Evolutionary conservation across 92 coral and sea anemone genomes (phyloP).

Genomic region (Zoanthus solanderi): DNA sequence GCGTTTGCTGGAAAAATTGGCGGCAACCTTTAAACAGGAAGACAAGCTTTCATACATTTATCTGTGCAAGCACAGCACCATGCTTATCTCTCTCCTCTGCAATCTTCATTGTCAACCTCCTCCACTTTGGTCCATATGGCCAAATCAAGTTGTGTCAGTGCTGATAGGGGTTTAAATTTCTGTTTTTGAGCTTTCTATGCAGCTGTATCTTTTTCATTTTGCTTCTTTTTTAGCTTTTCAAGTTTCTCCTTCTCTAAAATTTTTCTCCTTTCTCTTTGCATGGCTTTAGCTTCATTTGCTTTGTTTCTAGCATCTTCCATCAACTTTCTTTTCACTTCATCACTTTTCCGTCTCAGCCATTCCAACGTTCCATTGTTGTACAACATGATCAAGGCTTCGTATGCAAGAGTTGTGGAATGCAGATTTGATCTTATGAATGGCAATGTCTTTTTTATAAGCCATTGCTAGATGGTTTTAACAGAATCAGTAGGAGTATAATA

Average conservation of each 20-base stretch:
- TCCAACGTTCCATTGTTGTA: conserved; percentile 12
- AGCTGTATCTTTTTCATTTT: background rate
- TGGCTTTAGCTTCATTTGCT: conserved; percentile 10
- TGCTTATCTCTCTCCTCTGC: conserved; percentile 11
- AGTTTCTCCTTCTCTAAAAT: conserved; percentile 1
- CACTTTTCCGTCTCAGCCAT: conserved; percentile 12
- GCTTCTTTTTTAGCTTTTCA: conserved; percentile 8
- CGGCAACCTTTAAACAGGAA: background rate
- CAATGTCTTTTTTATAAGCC: conserved; percentile 12
- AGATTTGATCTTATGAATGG: background rate
- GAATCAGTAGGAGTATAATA: conserved; percentile 6
- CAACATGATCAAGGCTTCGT: conserved; percentile 4
- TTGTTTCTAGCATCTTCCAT: conserved; percentile 3
- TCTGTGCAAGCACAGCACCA: conserved; percentile 5
- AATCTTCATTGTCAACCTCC: conserved; percentile 2
- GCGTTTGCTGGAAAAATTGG: conserved; percentile 8
- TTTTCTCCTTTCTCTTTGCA: background rate
- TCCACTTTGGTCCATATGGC: conserved; percentile 3
- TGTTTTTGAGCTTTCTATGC: conserved; percentile 7
- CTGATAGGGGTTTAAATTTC: conserved; percentile 14
- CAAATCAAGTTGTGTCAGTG: conserved; percentile 10
- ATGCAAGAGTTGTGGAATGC: conserved; percentile 7
- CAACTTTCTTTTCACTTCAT: background rate
- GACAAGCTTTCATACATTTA: conserved; percentile 6
- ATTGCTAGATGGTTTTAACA: background rate